A percentile compares a stretch with the other conserved stretches of the same genome.
Evolutionary conservation across 2,113 vertebrate genomes (phyloP).

Genomic region (Cyanoramphus novaezelandiae): DNA sequence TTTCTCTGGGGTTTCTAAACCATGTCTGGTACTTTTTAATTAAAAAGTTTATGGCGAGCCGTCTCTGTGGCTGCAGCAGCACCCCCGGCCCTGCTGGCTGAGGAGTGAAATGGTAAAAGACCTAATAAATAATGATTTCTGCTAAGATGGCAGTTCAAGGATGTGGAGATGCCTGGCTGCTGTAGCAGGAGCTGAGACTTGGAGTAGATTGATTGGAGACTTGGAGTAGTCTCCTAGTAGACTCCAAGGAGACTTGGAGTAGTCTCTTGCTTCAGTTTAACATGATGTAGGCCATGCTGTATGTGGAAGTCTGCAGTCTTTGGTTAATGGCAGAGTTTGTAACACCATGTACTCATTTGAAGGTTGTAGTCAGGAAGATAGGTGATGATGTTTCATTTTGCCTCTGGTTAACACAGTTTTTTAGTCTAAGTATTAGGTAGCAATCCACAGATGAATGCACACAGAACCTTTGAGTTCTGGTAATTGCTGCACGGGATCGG

Average conservation of each 20-base stretch:
- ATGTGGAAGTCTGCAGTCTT: background rate
- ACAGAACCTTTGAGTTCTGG: background rate
- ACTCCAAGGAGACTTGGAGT: background rate
- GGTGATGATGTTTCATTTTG: background rate
- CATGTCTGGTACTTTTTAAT: constrained; percentile 73
- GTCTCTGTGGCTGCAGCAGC: constrained; percentile 63
- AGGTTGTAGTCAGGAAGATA: background rate
- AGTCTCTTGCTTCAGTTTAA: background rate
- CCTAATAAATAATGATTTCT: constrained; percentile 48
- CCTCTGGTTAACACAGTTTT: background rate
- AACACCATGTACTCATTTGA: background rate
- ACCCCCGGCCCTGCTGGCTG: constrained; percentile 29
- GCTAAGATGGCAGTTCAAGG: background rate
- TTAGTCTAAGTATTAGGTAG: background rate
- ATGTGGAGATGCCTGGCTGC: background rate
- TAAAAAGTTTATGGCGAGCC: constrained; percentile 67
- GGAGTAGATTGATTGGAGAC: background rate
- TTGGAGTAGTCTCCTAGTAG: no score
- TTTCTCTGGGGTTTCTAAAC: constrained; percentile 69
- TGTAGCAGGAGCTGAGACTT: background rate
- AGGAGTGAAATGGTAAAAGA: constrained; percentile 46
- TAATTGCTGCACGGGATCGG: background rate
- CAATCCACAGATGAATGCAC: background rate
- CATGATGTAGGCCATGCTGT: background rate
- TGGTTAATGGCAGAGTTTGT: background rate